A percentile compares a stretch with the other conserved stretches of the same genome.
phyloP scores from a whole-genome alignment of 2,888 invertebrate genomes.

The Coecobrya sp. region DNA sequence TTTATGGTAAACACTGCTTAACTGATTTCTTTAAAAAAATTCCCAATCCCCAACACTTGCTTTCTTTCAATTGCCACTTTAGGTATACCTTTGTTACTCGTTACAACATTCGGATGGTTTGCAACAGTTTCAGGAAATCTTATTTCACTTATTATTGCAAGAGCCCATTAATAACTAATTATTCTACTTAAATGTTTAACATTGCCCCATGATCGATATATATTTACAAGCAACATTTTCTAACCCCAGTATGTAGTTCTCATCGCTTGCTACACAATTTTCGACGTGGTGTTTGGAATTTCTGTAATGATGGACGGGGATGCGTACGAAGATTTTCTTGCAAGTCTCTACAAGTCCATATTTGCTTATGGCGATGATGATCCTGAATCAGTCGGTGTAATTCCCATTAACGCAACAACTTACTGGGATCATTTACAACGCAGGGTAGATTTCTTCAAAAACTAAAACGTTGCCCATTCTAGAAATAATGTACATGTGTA shows the following conservation, averaged over 20 bases:
- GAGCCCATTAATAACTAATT: neutral
- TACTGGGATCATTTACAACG: slow-evolving; percentile 82
- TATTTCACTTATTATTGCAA: slow-evolving; percentile 21
- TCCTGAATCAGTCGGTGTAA: slow-evolving; percentile 63
- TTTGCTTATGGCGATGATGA: slow-evolving; percentile 61
- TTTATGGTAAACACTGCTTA: slow-evolving; percentile 67
- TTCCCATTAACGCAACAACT: slow-evolving; percentile 58
- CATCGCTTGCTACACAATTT: slow-evolving; percentile 63
- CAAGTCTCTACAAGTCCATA: slow-evolving; percentile 54
- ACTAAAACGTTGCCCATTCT: too few relatives aligned
- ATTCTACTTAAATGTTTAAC: neutral
- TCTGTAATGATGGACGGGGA: slow-evolving; percentile 51
- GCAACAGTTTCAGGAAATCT: slow-evolving; percentile 71
- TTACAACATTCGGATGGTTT: slow-evolving; percentile 81
- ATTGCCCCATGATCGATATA: too few relatives aligned
- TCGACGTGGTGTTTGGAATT: slow-evolving; percentile 74
- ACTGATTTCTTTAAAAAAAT: too few relatives aligned
- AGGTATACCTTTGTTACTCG: slow-evolving; percentile 56
- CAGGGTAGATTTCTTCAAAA: slow-evolving; percentile 59
- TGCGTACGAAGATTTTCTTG: slow-evolving; percentile 63
- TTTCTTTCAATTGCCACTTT: too few relatives aligned
- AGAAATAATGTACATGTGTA: too few relatives aligned
- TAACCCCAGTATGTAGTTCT: slow-evolving; percentile 79
- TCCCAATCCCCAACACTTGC: too few relatives aligned
- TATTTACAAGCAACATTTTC: too few relatives aligned